These are phyloP conservation scores for Pandemis cinnamomeana DNA, from an alignment of 2,888 invertebrate species.

Conservation along the genomic window DNA sequence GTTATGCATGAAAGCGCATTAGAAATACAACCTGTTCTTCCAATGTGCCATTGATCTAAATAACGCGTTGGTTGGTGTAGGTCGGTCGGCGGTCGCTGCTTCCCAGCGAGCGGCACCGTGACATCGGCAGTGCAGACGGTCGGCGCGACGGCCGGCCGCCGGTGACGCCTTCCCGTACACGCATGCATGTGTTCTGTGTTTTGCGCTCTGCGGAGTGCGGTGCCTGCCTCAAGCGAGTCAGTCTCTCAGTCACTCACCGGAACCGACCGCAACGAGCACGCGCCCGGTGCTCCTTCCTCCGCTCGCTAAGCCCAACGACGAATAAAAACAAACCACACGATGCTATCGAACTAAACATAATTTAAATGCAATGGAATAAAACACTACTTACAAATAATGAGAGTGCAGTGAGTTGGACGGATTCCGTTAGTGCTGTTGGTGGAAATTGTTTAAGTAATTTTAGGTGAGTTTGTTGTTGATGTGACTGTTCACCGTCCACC, in stretches of 20 bases:
- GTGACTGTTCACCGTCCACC: slow-evolving; percentile 33
- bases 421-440: slow-evolving; percentile 31
- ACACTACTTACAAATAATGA: slow-evolving; percentile 22
- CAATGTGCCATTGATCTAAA: slow-evolving; percentile 56
- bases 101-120: slow-evolving; percentile 19
- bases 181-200: slow-evolving; percentile 12
- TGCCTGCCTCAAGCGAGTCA: slow-evolving; percentile 9
- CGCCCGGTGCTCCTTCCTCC: slow-evolving; percentile 44
- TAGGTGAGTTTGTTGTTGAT: slow-evolving; percentile 59
- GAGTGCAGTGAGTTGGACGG: slow-evolving; percentile 36
- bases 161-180: slow-evolving; percentile 15
- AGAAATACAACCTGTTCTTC: slow-evolving; percentile 56
- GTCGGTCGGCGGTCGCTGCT: slow-evolving; percentile 41
- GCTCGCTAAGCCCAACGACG: slow-evolving; percentile 46
- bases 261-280: slow-evolving; percentile 37
- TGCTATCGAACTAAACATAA: slow-evolving; percentile 54
- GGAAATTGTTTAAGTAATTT: slow-evolving; percentile 44
- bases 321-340: slow-evolving; percentile 55
- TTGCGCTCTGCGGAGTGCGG: neutral
- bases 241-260: slow-evolving; percentile 25
- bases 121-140: neutral
- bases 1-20: slow-evolving; percentile 54
- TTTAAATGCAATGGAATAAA: slow-evolving; percentile 49
- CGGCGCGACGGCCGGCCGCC: slow-evolving; percentile 3
- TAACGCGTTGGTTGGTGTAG: slow-evolving; percentile 32